Percentiles rank a stretch among this genome's conserved stretches.
Conservation (phyloP, 1,140 invertebrate species). For the Carposina sasakii region DNA sequence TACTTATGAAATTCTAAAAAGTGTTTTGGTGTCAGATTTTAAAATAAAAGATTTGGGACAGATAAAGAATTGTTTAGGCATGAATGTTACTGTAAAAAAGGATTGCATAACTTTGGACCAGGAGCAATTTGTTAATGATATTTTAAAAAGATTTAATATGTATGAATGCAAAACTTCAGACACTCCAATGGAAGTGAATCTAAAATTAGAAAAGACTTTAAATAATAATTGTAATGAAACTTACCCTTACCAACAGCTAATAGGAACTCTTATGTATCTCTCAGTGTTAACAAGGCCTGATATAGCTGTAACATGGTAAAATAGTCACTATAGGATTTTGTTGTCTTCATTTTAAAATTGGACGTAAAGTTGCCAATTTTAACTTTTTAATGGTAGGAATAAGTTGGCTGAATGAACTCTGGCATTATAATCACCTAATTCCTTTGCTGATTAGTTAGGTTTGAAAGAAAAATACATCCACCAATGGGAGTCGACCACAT, state of each 20-base stretch:
- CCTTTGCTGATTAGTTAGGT: too few species aligned
- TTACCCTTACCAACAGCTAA: constrained; percentile 25
- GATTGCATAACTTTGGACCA: constrained; percentile 23
- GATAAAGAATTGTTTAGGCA: constrained; percentile 23
- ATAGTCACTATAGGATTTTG: too few species aligned
- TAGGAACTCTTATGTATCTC: constrained; percentile 55
- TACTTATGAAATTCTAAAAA: constrained; percentile 14
- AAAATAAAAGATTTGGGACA: constrained; percentile 26
- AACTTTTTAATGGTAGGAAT: too few species aligned
- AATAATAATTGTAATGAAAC: constrained; percentile 13
- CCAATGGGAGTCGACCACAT: too few species aligned
- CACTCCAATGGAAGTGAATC: constrained; percentile 36
- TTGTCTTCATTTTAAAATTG: too few species aligned
- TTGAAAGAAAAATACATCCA: too few species aligned
- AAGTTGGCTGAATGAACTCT: too few species aligned
- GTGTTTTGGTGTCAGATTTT: constrained; percentile 15
- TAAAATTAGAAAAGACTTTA: constrained; percentile 25
- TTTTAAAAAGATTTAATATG: constrained; percentile 42
- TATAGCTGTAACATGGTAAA: too few species aligned
- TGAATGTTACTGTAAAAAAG: constrained; percentile 15
- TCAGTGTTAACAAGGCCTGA: constrained; percentile 58
- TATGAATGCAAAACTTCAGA: constrained; percentile 30
- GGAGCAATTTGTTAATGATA: constrained; percentile 21
- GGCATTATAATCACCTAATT: too few species aligned
- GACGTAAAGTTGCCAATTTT: too few species aligned